Conservation (phyloP, 2,113 vertebrate genomes). For the Sterna hirundo region DNA sequence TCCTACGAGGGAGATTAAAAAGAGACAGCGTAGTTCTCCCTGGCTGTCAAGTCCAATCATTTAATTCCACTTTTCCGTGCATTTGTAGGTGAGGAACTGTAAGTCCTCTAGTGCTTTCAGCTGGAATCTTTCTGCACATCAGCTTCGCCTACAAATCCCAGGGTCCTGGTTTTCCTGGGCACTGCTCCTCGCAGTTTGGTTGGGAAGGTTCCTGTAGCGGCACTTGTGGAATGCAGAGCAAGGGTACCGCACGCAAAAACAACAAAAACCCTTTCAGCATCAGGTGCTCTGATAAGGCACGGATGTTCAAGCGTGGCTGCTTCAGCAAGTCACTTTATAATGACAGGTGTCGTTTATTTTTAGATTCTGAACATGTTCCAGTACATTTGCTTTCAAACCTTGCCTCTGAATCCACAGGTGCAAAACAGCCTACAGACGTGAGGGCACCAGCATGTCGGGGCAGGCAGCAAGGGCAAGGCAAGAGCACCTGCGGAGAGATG, state of each 20-base stretch:
- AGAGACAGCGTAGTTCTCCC: not conserved
- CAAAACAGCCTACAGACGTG: not conserved
- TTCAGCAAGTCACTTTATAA: conserved; percentile 11
- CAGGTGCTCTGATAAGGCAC: not conserved
- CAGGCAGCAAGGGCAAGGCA: not conserved
- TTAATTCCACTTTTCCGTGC: conserved; percentile 50
- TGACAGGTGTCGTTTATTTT: conserved; percentile 25
- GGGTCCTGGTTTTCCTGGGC: not conserved
- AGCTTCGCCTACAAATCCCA: not conserved
- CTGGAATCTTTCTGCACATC: not conserved
- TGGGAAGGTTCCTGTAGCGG: not conserved
- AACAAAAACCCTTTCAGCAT: not conserved
- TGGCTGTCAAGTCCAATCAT: conserved; percentile 15
- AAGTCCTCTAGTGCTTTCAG: conserved; percentile 16
- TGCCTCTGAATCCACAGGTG: not conserved
- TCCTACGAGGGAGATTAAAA: conserved; percentile 17
- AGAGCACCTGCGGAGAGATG: not conserved
- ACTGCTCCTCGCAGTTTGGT: not conserved
- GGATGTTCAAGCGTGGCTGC: not conserved
- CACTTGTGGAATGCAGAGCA: not conserved
- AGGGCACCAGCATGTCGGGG: not conserved
- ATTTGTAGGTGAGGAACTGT: conserved; percentile 27
- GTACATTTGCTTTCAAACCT: conserved; percentile 6
- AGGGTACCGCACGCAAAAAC: not conserved
- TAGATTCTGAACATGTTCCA: conserved; percentile 18